Conservation (phyloP, 2,113 vertebrate species). For the Myrmophylax atrothorax region DNA sequence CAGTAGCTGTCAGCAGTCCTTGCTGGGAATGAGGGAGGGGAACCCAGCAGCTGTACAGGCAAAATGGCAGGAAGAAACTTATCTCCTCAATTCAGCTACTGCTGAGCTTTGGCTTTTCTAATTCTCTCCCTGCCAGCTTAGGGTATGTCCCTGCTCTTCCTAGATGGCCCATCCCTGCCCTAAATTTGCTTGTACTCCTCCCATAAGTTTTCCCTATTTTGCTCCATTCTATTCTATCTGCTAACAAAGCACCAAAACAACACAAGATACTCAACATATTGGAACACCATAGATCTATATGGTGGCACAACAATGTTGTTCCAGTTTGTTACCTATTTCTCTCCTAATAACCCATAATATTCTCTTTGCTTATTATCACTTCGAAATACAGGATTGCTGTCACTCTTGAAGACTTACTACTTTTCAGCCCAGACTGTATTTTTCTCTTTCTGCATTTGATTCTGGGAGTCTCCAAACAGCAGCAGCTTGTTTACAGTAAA, state of each 20-base stretch:
- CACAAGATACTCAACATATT: not conserved
- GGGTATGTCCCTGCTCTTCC: not conserved
- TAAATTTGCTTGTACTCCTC: fast-evolving
- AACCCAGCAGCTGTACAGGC: not conserved
- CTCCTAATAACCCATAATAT: not conserved
- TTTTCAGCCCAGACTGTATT: not conserved
- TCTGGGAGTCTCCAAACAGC: not conserved
- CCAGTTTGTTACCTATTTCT: not conserved
- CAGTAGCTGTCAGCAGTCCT: not conserved
- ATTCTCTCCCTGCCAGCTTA: not conserved
- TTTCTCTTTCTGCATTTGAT: not conserved
- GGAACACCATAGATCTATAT: not conserved
- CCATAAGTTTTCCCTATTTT: not conserved
- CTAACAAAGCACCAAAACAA: not conserved
- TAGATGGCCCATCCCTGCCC: not conserved
- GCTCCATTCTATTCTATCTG: not conserved
- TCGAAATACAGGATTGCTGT: not conserved
- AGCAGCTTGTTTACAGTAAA: not conserved
- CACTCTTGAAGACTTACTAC: not conserved
- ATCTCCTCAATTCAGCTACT: not conserved
- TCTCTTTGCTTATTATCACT: not conserved
- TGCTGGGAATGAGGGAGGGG: not conserved
- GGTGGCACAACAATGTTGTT: not conserved
- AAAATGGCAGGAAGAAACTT: not conserved
- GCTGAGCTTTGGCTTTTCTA: not conserved